phyloP scores from a whole-genome alignment of 2,888 invertebrate genomes.

The Heteropelma amictum region DNA sequence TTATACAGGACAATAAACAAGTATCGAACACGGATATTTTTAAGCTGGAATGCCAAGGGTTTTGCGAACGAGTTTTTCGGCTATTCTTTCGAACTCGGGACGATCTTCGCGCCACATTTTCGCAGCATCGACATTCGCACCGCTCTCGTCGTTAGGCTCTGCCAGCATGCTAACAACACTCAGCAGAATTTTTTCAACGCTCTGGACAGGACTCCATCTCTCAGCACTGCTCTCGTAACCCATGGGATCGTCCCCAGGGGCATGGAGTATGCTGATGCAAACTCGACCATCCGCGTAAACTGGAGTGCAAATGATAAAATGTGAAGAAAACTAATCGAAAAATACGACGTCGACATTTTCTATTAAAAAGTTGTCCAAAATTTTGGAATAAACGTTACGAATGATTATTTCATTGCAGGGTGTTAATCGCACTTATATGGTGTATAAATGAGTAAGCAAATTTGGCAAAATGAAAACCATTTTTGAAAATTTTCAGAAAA shows the following conservation, averaged over 20 bases:
- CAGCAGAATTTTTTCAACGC: constrained; percentile 98
- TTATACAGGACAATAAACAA: not conserved
- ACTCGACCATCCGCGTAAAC: constrained; percentile 98
- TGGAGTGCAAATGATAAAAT: constrained; percentile 76
- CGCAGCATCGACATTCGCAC: constrained; percentile 99
- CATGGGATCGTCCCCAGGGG: constrained; percentile 99
- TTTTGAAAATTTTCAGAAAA: no score
- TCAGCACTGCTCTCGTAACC: constrained; percentile 99
- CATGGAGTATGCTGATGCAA: constrained; percentile 99
- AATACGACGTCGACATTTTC: not conserved
- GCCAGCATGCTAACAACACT: constrained; percentile 99
- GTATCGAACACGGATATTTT: constrained; percentile 42
- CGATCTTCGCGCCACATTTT: constrained; percentile 99
- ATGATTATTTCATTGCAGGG: no score
- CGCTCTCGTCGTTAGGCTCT: constrained; percentile 99
- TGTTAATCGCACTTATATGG: no score
- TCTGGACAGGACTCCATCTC: constrained; percentile 99
- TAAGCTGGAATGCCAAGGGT: constrained; percentile 88
- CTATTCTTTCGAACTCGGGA: constrained; percentile 94
- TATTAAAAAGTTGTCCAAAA: no score
- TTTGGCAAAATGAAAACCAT: no score
- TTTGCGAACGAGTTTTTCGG: constrained; percentile 93
- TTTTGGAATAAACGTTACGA: no score
- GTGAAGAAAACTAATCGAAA: no score
- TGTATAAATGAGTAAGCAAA: no score